A percentile compares a stretch with the other conserved stretches of the same genome.
Evolutionary conservation across 2,888 invertebrate genomes (phyloP).

Genomic region (Apomyelois bistriatella): DNA sequence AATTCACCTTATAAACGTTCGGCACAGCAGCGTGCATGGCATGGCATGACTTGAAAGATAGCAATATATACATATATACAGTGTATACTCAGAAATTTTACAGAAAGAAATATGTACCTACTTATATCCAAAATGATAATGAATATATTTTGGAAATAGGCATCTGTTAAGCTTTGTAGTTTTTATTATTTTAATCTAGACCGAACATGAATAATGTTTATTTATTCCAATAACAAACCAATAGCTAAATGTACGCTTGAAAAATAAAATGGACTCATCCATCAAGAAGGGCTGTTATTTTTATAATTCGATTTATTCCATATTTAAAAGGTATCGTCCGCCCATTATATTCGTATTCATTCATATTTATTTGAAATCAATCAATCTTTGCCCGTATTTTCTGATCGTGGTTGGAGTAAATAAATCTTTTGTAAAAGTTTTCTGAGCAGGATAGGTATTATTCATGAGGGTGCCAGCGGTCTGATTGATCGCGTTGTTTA

Average conservation of each 20-base stretch:
- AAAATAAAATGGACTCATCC: not conserved
- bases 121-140: no score
- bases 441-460: constrained; percentile 67
- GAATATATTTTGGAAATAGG: no score
- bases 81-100: no score
- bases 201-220: no score
- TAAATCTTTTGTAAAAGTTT: constrained; percentile 76
- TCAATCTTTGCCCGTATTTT: constrained; percentile 69
- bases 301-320: constrained; percentile 20
- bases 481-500: constrained; percentile 69
- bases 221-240: not conserved
- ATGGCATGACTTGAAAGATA: no score
- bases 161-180: no score
- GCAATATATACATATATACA: no score
- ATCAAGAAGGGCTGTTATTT: constrained; percentile 18
- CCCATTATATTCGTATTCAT: constrained; percentile 40
- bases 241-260: not conserved
- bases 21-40: no score
- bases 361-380: constrained; percentile 69
- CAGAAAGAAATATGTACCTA: no score
- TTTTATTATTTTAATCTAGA: no score
- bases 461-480: constrained; percentile 68
- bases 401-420: constrained; percentile 58
- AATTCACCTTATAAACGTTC: no score
- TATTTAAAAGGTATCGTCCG: constrained; percentile 25